Base-by-base conservation (phyloP, 92 coral and sea anemone species). In the Siderastrea siderea region DNA sequence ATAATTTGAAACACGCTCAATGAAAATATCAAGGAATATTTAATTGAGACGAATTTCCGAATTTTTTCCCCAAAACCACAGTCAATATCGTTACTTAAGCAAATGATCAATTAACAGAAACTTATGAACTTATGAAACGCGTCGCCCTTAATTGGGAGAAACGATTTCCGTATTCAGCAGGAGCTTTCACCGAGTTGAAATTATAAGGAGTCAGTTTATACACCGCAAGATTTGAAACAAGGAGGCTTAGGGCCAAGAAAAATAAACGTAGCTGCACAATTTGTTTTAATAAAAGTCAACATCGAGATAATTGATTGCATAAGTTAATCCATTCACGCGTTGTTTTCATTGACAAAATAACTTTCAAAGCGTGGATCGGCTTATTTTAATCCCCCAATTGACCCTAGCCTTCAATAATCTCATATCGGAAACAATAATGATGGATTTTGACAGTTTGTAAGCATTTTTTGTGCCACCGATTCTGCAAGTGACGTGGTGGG, bases 301-400 rank as follows among this genome's bases (percentile, higher is more conserved):
- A 57, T 54, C 45, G 66, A 70, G 69, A 17, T 71, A 82, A 82
- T 82, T 71, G 64, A 70, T 70, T 44, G 74, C 16, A 16, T 15
- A 55, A 44, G 55, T 17, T 55, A 8, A 54, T 55, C 59, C 26
- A 44, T 69, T 46, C 86, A 16, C 10, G 14, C 77, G 71, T 58
- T 82, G 78, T 82, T 82, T 70, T 55, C 54, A 82, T 38, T 74
- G 19, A 69, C 59, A 5, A n/a, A 55, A 69, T 68, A 73, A 69
- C 46, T 71, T 58, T 54, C 62, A 19, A 82, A n/a, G 69, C 78
- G 57, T 46, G 69, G 1, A 55, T 45, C 55, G 77, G 86, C 78
- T 70, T 68, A 46, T 82, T 45, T 71, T 57, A 68, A 54, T 69
- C 86, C 26, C 12, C 14, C 86, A 81, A 68, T 68, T 81, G 86